Percentiles rank a stretch among this genome's conserved stretches.
These are phyloP conservation scores for Drosophila miranda DNA, from an alignment of 1,140 invertebrate genomes.

Conservation along the genomic window DNA sequence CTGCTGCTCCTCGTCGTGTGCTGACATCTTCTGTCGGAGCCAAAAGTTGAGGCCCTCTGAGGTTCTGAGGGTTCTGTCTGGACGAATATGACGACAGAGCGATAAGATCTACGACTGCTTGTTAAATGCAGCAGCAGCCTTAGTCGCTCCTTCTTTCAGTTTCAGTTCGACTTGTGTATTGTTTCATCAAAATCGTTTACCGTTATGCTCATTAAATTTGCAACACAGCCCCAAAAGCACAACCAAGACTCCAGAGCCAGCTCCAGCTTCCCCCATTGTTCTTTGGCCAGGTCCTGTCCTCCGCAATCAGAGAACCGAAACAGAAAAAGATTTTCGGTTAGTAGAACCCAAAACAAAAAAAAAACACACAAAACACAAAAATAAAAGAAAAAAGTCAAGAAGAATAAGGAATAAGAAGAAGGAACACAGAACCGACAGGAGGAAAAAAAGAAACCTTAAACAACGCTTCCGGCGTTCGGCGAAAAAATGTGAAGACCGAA, in stretches of 20 bases:
- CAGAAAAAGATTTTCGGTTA: conserved; percentile 46
- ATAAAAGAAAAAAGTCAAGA: conserved; percentile 9
- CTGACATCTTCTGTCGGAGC: conserved; percentile 32
- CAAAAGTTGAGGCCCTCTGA: conserved; percentile 21
- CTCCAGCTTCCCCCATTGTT: conserved; percentile 53
- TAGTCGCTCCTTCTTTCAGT: conserved; percentile 24
- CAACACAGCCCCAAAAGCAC: conserved; percentile 33
- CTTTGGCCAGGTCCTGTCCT: conserved; percentile 4
- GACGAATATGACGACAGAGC: conserved; percentile 72
- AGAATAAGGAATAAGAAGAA: conserved; percentile 5
- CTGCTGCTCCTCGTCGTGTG: neutral
- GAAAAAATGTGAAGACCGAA: conserved; percentile 60
- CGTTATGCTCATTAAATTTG: conserved; percentile 81
- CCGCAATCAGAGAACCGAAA: conserved; percentile 58
- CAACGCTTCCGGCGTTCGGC: conserved; percentile 76
- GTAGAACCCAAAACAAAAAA: conserved; percentile 35
- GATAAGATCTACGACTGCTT: conserved; percentile 78
- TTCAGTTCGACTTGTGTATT: conserved; percentile 42
- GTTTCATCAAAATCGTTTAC: conserved; percentile 78
- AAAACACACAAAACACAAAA: conserved; percentile 18
- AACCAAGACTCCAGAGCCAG: neutral
- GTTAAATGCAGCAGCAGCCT: conserved; percentile 53
- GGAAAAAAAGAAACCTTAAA: conserved; percentile 44
- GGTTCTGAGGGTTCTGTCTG: conserved; percentile 46
- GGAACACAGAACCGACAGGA: conserved; percentile 6